A percentile compares a stretch with the other conserved stretches of the same genome.
phyloP scores from a whole-genome alignment of 2,888 invertebrate species.

The Andricus quercusramuli region DNA sequence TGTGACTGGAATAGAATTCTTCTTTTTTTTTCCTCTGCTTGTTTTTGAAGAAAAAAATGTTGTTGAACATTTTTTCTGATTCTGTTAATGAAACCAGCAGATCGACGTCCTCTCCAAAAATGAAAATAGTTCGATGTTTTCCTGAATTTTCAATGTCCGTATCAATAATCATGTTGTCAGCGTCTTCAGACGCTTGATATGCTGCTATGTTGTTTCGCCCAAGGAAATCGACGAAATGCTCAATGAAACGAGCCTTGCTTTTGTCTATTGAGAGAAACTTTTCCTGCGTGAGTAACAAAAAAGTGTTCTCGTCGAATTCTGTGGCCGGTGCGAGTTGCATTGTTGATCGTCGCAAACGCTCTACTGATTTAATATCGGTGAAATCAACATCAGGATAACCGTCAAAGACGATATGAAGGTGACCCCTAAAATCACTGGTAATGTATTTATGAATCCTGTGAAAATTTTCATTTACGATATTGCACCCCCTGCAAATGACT shows the following conservation, averaged over 20 bases:
- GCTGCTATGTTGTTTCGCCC: constrained; percentile 67
- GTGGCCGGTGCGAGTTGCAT: constrained; percentile 71
- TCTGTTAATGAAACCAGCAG: too few relatives aligned
- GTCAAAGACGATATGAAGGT: constrained; percentile 54
- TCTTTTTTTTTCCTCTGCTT: not conserved
- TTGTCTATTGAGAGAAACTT: constrained; percentile 49
- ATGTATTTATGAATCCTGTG: constrained; percentile 51
- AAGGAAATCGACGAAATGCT: constrained; percentile 70
- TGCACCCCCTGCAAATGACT: not conserved
- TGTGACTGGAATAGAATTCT: not conserved
- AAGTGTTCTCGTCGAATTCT: constrained; percentile 70
- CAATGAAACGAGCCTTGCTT: constrained; percentile 63
- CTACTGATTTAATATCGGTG: constrained; percentile 72
- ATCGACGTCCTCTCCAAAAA: constrained; percentile 27
- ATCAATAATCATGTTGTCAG: too few relatives aligned
- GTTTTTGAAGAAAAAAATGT: constrained; percentile 19
- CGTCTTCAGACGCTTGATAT: too few relatives aligned
- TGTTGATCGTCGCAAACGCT: constrained; percentile 72
- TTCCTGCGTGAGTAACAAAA: constrained; percentile 65
- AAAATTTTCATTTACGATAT: not conserved
- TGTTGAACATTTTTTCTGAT: not conserved
- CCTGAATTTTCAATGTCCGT: not conserved
- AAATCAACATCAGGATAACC: constrained; percentile 64
- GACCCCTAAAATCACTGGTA: constrained; percentile 41
- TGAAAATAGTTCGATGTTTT: not conserved